A percentile compares a stretch with the other conserved stretches of the same genome.
phyloP scores from a whole-genome alignment of 2,113 vertebrate genomes.

The Thunnus thynnus region DNA sequence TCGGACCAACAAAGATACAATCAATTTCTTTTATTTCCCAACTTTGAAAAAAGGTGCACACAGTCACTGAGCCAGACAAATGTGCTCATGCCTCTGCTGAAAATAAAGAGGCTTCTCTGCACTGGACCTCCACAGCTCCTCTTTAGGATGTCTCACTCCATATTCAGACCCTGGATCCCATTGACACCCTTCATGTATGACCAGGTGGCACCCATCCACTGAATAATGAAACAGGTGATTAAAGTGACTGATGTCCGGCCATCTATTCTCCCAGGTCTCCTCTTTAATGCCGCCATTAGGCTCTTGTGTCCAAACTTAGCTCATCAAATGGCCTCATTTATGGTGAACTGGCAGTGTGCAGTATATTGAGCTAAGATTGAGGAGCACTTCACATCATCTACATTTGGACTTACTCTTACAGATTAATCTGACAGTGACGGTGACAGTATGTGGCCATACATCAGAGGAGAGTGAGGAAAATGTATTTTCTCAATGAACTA shows the following conservation, averaged over 20 bases:
- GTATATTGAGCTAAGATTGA: constrained; percentile 67
- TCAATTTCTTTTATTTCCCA: constrained; percentile 73
- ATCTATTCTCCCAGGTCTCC: constrained; percentile 75
- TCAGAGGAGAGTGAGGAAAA: constrained; percentile 5
- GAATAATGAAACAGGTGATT: constrained; percentile 84
- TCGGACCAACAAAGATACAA: constrained; percentile 62
- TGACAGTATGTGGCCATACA: constrained; percentile 35
- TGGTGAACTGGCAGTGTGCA: constrained; percentile 65
- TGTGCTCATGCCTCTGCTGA: constrained; percentile 28
- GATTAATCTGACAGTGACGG: constrained; percentile 49
- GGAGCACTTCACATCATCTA: constrained; percentile 68
- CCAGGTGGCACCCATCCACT: constrained; percentile 77
- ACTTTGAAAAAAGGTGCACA: constrained; percentile 54
- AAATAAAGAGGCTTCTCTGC: constrained; percentile 52
- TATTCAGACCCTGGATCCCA: constrained; percentile 49
- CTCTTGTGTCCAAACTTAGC: constrained; percentile 82
- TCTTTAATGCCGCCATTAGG: constrained; percentile 78
- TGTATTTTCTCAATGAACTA: not conserved
- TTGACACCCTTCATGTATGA: constrained; percentile 78
- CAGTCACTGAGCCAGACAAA: constrained; percentile 46
- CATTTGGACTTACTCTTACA: constrained; percentile 57
- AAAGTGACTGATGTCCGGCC: constrained; percentile 81
- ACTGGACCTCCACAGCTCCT: constrained; percentile 34
- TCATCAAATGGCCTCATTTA: constrained; percentile 81
- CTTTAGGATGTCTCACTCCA: constrained; percentile 39